Conservation (phyloP, 2,797 vertebrate genomes). For the Lutra lutra region DNA sequence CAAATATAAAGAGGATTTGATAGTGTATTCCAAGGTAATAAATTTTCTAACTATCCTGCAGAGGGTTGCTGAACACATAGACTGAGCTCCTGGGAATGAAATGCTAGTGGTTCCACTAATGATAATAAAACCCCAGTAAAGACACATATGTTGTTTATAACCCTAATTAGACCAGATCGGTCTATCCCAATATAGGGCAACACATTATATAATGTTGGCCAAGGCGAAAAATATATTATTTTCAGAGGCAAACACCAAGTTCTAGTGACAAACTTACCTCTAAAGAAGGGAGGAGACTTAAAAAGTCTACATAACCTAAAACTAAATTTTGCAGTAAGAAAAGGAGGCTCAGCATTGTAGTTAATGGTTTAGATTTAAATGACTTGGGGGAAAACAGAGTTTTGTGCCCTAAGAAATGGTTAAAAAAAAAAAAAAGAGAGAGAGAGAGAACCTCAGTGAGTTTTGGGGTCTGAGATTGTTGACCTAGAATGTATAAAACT, state of each 20-base stretch:
- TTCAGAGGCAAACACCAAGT: background rate
- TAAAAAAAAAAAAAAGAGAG: background rate
- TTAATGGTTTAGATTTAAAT: background rate
- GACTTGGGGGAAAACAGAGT: background rate
- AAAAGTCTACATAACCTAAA: background rate
- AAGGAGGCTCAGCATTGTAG: background rate
- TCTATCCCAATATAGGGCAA: background rate
- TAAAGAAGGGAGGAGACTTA: background rate
- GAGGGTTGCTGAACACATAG: background rate
- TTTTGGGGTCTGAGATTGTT: background rate
- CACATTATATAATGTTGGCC: background rate
- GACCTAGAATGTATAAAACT: background rate
- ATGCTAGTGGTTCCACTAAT: background rate
- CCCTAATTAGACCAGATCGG: background rate
- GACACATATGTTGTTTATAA: background rate
- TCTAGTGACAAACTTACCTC: background rate
- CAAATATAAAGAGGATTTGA: background rate
- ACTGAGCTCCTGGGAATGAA: background rate
- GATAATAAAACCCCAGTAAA: background rate
- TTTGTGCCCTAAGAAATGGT: background rate
- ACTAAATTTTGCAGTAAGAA: background rate
- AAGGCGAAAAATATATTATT: background rate
- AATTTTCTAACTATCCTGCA: background rate
- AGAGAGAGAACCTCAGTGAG: background rate
- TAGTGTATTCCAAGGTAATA: background rate